Percentiles rank a stretch among this genome's conserved stretches.
These are phyloP conservation scores for Crotalus helleri DNA, from an alignment of 2,113 vertebrate species.

Conservation along the genomic window DNA sequence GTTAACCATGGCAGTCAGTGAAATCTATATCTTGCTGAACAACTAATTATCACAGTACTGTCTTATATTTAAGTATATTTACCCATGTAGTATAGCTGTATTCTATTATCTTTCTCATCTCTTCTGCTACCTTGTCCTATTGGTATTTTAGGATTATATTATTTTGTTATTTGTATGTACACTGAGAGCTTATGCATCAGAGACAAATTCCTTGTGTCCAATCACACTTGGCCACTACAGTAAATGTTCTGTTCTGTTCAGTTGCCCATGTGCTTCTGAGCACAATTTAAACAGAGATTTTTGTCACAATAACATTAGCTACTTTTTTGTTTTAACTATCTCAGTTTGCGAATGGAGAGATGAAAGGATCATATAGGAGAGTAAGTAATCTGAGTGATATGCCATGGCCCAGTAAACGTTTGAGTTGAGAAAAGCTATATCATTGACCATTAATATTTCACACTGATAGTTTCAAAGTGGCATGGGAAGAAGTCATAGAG, in stretches of 20 bases:
- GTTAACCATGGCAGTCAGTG: background rate
- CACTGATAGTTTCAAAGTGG: background rate
- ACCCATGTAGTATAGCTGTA: too few species aligned
- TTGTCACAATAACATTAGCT: background rate
- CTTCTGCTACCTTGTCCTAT: background rate
- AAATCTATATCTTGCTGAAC: background rate
- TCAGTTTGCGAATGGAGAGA: background rate
- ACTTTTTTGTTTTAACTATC: background rate
- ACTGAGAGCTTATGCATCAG: too few species aligned
- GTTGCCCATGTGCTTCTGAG: background rate
- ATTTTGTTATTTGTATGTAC: background rate
- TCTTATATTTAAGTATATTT: background rate
- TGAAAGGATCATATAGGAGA: background rate
- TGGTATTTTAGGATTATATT: background rate
- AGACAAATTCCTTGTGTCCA: background rate
- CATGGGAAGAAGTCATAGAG: background rate
- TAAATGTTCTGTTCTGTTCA: background rate
- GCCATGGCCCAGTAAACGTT: background rate
- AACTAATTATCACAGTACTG: background rate
- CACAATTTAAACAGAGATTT: background rate
- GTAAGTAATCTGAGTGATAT: background rate
- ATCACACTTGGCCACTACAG: background rate
- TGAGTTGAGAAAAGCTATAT: background rate
- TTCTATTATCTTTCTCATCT: background rate
- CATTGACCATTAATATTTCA: background rate